Conservation (phyloP, 2,113 vertebrate species). For the Misgurnus anguillicaudatus region DNA sequence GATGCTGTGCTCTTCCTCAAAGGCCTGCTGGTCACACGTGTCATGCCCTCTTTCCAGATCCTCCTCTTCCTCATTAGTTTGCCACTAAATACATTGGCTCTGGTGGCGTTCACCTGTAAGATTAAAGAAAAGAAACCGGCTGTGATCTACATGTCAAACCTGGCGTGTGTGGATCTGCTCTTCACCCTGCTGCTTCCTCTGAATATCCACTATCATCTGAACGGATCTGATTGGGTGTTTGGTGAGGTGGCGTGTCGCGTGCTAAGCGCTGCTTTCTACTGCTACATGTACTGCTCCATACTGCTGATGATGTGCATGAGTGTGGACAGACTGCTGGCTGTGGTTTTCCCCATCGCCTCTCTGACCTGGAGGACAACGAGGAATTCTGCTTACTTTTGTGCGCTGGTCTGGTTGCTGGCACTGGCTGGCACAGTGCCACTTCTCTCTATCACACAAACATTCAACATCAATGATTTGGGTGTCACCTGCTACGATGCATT, state of each 20-base stretch:
- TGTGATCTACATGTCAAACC: no score
- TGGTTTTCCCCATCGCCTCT: slow-evolving; percentile 88
- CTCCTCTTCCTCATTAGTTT: slow-evolving; percentile 81
- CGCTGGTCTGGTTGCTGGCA: slow-evolving; percentile 82
- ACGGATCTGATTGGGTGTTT: slow-evolving; percentile 86
- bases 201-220: slow-evolving; percentile 83
- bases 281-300: slow-evolving; percentile 90
- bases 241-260: slow-evolving; percentile 81
- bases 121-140: no score
- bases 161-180: no score
- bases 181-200: no score
- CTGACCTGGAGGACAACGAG: slow-evolving; percentile 82
- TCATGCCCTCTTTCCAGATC: slow-evolving; percentile 84
- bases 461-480: slow-evolving; percentile 73
- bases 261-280: slow-evolving; percentile 62
- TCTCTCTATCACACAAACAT: slow-evolving; percentile 79
- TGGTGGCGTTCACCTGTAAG: slow-evolving; percentile 78
- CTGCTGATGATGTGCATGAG: slow-evolving; percentile 89
- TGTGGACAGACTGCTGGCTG: slow-evolving; percentile 86
- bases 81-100: slow-evolving; percentile 82
- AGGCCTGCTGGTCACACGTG: slow-evolving; percentile 74
- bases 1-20: slow-evolving; percentile 76
- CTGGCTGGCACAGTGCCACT: slow-evolving; percentile 80
- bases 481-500: slow-evolving; percentile 85
- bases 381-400: slow-evolving; percentile 74